Conservation (phyloP, 2,888 invertebrate genomes). For the Seira musarum region DNA sequence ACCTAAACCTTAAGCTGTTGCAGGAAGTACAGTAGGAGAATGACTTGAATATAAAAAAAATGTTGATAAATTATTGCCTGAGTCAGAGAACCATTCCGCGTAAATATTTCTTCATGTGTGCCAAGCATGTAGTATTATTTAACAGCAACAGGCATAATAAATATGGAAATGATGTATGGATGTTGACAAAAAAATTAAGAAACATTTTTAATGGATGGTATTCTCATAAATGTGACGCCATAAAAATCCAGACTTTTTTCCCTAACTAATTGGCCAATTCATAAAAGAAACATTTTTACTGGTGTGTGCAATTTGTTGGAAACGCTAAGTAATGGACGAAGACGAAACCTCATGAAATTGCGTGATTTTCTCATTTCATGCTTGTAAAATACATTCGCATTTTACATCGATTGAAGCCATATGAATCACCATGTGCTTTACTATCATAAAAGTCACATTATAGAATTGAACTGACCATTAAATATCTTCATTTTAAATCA, state of each 20-base stretch:
- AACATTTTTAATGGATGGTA: background rate
- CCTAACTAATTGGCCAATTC: background rate
- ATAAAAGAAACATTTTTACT: too few relatives aligned
- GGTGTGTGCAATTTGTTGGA: background rate
- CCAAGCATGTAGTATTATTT: too few relatives aligned
- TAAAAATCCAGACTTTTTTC: background rate
- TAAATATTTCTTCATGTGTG: too few relatives aligned
- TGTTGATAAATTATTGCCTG: background rate
- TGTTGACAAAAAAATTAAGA: background rate
- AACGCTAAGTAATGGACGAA: too few relatives aligned
- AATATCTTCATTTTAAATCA: background rate
- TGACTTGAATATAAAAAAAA: background rate
- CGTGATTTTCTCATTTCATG: too few relatives aligned
- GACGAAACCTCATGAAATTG: background rate
- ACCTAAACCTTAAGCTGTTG: background rate
- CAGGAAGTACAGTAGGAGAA: background rate
- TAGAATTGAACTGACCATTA: background rate
- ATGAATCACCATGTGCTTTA: background rate
- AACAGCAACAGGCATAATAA: too few relatives aligned
- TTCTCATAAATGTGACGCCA: background rate
- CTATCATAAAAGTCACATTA: background rate
- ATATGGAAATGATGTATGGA: too few relatives aligned
- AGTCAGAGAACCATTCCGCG: too few relatives aligned
- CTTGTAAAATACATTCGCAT: too few relatives aligned
- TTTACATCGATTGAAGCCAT: background rate